These are phyloP conservation scores for Hassar affinis DNA, from an alignment of 2,113 vertebrate genomes.

Conservation along the genomic window DNA sequence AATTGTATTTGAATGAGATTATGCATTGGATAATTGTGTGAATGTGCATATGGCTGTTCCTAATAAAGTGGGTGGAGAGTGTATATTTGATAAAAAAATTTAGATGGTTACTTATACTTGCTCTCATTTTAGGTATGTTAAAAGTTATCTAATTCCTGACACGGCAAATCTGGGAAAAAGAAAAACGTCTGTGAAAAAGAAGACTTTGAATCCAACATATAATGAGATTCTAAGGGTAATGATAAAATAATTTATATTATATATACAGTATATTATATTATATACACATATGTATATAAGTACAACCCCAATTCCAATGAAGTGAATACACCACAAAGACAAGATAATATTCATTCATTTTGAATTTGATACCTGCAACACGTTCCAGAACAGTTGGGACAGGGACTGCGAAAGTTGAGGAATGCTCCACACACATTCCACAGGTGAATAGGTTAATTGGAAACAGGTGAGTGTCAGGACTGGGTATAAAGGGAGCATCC, in stretches of 20 bases:
- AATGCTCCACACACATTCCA: too few species aligned
- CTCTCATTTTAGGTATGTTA: slow-evolving; percentile 82
- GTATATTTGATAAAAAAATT: not conserved
- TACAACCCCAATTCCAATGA: too few species aligned
- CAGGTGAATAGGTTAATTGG: too few species aligned
- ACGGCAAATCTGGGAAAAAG: slow-evolving; percentile 89
- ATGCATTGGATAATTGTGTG: not conserved
- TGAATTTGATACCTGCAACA: too few species aligned
- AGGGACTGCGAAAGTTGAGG: too few species aligned
- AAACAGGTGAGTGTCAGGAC: too few species aligned
- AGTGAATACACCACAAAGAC: too few species aligned
- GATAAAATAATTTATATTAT: not conserved
- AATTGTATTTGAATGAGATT: not conserved
- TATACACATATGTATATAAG: too few species aligned
- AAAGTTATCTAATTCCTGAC: slow-evolving; percentile 89
- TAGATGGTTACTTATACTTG: not conserved
- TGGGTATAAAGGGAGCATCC: too few species aligned
- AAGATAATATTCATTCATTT: too few species aligned
- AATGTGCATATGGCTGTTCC: not conserved
- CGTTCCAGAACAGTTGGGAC: too few species aligned
- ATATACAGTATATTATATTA: not conserved
- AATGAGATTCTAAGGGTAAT: slow-evolving; percentile 90
- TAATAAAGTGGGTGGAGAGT: not conserved
- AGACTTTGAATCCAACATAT: slow-evolving; percentile 89
- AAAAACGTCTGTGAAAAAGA: slow-evolving; percentile 94